phyloP scores from a whole-genome alignment of 1,140 invertebrate genomes.

The Polypedilum pembai region DNA sequence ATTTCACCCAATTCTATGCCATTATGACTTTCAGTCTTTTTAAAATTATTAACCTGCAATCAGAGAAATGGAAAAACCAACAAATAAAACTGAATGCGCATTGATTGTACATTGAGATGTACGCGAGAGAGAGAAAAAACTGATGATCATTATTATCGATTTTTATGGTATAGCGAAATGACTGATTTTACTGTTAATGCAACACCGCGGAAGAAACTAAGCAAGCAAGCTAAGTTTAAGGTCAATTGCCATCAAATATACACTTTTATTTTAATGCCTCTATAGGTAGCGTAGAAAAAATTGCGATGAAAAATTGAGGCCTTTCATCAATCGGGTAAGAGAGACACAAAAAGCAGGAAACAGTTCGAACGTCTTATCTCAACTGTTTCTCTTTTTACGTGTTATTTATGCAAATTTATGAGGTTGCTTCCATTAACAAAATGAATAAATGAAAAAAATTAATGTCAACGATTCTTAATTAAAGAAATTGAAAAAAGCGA shows the following conservation, averaged over 20 bases:
- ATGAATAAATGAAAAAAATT: background rate
- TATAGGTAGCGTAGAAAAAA: background rate
- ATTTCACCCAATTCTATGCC: background rate
- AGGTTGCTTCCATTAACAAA: background rate
- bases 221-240: background rate
- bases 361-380: background rate
- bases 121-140: too few relatives aligned
- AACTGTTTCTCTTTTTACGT: background rate
- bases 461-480: too few relatives aligned
- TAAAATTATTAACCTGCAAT: background rate
- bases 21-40: background rate
- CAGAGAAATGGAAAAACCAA: background rate
- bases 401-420: background rate
- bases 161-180: background rate
- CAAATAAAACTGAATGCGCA: background rate
- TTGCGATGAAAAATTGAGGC: background rate
- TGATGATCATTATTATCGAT: slow-evolving; percentile 1
- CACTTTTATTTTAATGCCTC: too few relatives aligned
- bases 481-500: too few relatives aligned
- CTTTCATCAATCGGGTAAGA: background rate
- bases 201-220: background rate
- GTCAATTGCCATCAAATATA: background rate
- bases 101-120: too few relatives aligned
- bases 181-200: slow-evolving; percentile 9
- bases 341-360: background rate